Evolutionary conservation across 2,113 vertebrate genomes (phyloP).

Genomic region (Hypocryptadius cinnamomeus): DNA sequence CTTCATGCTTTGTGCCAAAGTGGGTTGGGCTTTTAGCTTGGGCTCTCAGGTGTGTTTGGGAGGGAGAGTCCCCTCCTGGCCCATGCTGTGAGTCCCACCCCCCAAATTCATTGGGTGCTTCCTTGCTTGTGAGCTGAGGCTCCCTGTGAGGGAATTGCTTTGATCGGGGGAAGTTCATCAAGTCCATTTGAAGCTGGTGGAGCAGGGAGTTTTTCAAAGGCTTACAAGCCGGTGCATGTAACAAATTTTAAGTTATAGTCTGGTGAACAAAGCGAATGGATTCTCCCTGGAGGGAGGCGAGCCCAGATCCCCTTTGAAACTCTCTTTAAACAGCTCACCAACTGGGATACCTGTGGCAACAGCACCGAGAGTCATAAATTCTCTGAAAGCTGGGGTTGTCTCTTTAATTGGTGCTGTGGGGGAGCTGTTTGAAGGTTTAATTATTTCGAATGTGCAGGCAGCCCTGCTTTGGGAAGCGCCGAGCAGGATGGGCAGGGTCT

Average conservation of each 20-base stretch:
- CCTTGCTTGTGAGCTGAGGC: not conserved
- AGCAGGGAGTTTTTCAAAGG: constrained; percentile 27
- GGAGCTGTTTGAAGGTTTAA: constrained; percentile 29
- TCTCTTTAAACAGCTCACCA: not conserved
- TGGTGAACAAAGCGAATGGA: constrained; percentile 34
- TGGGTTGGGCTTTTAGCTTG: not conserved
- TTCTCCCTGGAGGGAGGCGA: constrained; percentile 40
- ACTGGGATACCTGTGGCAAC: constrained; percentile 52
- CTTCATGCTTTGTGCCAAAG: not conserved
- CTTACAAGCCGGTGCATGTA: constrained; percentile 51
- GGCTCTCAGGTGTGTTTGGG: not conserved
- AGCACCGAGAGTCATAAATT: constrained; percentile 37
- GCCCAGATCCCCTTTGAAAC: constrained; percentile 40
- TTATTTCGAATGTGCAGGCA: not conserved
- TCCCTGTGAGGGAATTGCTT: constrained; percentile 9
- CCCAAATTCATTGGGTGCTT: not conserved
- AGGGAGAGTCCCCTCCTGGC: not conserved
- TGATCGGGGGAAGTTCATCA: constrained; percentile 29
- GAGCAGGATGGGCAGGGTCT: not conserved
- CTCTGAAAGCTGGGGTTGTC: not conserved
- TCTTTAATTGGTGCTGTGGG: constrained; percentile 23
- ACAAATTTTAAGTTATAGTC: constrained; percentile 13
- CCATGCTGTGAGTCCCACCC: not conserved
- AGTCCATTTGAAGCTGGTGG: constrained; percentile 16
- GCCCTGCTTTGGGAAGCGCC: not conserved